Base-by-base conservation (phyloP, 2,797 vertebrate genomes). In the Dallia pectoralis region DNA sequence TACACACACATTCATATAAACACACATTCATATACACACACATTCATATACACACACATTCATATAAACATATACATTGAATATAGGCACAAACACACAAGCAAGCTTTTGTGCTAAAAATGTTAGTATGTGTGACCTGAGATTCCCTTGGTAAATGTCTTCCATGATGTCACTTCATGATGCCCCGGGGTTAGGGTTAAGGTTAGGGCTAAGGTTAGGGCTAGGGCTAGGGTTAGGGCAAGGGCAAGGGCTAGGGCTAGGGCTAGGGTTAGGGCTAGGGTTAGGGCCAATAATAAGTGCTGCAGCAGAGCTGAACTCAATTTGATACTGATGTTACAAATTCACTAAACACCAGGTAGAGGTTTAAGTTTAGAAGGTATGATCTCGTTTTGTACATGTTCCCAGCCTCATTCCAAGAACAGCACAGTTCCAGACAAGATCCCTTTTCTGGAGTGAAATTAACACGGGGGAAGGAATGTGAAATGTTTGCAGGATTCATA, bases 381-480 rank as follows among this genome's bases (percentile, higher is more conserved):
- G 9, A 44, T 14, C 40, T 44, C 12, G 40, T 44, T 44, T 11
- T 79, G 76, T 74, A 73, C 75, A 75, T 72, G 75, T 77, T 81
- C 62, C 73, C 81, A 81, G 79, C 76, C 73, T 63, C 73, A 71
- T 64, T 51, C 18, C 18, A 51, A 51, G 16, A 51, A 4, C 69
- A 62, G 56, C 59, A 56, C 73, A 70, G 65, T 82, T 84, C 77
- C 77, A 64, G 72, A 80, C 77, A 22, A n/a, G 51, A 19, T 53
- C 84, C 77, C 70, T 77, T 82, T 85, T 74, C 71, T 66, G 49
- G 80, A 84, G 74, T 59, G 79, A 78, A 82, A 79, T 84, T 81
- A 86, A 86, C 86, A 82, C 77, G 79, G 49, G 85, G 85, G 85
- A 80, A 40, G 82, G 75, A 74, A 79, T 63, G 29, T 63, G 61